Conservation (phyloP, 2,797 vertebrate genomes). For the Acanthurus lineatus region DNA sequence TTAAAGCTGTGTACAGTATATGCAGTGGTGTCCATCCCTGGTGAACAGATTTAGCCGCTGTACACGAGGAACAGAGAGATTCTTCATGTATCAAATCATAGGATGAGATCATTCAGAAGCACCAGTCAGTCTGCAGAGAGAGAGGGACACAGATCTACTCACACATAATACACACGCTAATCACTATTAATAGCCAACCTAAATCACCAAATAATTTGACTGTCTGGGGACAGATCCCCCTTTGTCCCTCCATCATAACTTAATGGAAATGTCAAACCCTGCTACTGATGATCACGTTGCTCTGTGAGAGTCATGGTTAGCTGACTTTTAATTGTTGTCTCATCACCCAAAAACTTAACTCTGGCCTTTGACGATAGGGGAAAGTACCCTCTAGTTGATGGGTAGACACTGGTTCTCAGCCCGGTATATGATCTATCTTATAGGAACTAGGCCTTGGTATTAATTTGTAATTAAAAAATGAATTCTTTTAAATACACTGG, state of each 20-base stretch:
- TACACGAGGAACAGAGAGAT: slow-evolving; percentile 58
- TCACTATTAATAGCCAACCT: slow-evolving; percentile 72
- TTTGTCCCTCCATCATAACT: slow-evolving; percentile 46
- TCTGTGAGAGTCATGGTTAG: background rate
- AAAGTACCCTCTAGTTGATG: background rate
- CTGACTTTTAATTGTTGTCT: slow-evolving; percentile 5
- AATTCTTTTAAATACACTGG: background rate
- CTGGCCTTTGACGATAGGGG: slow-evolving; percentile 18
- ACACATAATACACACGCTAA: slow-evolving; percentile 30
- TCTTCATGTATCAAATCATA: slow-evolving; percentile 78
- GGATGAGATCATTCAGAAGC: slow-evolving; percentile 81
- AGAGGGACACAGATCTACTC: slow-evolving; percentile 20
- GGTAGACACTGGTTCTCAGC: background rate
- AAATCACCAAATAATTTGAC: slow-evolving; percentile 67
- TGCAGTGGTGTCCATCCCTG: slow-evolving; percentile 23
- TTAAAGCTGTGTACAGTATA: background rate
- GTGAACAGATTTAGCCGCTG: slow-evolving; percentile 41
- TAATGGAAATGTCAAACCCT: slow-evolving; percentile 39
- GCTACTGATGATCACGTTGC: slow-evolving; percentile 1
- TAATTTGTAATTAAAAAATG: background rate
- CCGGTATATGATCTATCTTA: background rate
- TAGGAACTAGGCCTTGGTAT: background rate
- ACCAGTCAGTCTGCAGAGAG: slow-evolving; percentile 50
- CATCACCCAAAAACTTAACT: slow-evolving; percentile 2
- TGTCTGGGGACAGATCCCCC: slow-evolving; percentile 46